A percentile compares a stretch with the other conserved stretches of the same genome.
phyloP scores from a whole-genome alignment of 1,140 invertebrate species.

The Ptiloglossa arizonensis region DNA sequence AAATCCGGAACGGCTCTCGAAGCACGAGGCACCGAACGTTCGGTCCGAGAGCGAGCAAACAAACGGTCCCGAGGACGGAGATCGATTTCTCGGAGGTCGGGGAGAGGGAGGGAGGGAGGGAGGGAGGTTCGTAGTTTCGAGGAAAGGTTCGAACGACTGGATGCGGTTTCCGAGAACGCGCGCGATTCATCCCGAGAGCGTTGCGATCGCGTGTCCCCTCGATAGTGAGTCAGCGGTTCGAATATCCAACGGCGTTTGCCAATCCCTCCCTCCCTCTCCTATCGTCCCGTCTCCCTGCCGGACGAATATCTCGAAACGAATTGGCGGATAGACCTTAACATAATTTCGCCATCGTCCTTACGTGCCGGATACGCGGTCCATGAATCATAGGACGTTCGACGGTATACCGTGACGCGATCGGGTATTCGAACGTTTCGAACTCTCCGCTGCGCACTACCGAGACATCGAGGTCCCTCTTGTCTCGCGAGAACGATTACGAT shows the following conservation, averaged over 20 bases:
- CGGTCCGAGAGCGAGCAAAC: neutral
- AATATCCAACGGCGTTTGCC: slow-evolving; percentile 42
- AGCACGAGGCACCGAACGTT: neutral
- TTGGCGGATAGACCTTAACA: slow-evolving; percentile 32
- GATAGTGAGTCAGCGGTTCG: slow-evolving; percentile 55
- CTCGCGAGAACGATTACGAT: too few relatives aligned
- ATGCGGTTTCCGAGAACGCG: slow-evolving; percentile 31
- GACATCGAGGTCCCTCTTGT: too few relatives aligned
- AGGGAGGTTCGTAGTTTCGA: neutral
- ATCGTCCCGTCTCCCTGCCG: too few relatives aligned
- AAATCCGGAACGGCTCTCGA: neutral
- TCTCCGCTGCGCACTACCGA: too few relatives aligned
- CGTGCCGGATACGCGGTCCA: neutral
- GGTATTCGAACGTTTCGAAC: slow-evolving; percentile 13
- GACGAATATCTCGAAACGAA: slow-evolving; percentile 27
- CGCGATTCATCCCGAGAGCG: neutral
- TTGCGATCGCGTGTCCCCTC: neutral
- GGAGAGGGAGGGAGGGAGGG: too few relatives aligned
- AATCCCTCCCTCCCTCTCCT: neutral
- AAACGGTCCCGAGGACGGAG: neutral
- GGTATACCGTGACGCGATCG: neutral
- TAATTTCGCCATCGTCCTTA: slow-evolving; percentile 31
- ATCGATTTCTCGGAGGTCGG: neutral
- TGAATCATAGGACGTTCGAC: slow-evolving; percentile 7
- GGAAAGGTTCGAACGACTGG: neutral